Evolutionary conservation across 2,113 vertebrate genomes (phyloP), one percentile per base, ranked within the genome.

Genomic region (Microcebus jonahi): DNA sequence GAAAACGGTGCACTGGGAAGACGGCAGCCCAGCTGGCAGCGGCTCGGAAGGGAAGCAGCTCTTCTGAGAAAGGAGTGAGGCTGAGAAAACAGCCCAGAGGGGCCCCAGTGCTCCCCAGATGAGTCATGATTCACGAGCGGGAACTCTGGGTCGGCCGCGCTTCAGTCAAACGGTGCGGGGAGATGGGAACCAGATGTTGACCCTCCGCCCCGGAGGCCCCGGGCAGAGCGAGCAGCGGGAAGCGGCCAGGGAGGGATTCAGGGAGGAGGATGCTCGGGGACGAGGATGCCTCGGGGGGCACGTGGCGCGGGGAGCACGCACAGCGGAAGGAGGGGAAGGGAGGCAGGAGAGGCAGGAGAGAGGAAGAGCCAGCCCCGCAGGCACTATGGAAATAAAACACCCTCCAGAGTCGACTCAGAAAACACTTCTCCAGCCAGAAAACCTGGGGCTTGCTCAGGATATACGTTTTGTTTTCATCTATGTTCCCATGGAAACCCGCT

Each of bases 121-220:
- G 98, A 4, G 34, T 76, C 1, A 39, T 98, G 98, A 98, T 98
- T 98, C 97, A 98, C 23, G 92, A 77, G 82, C 97, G 59, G 68
- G 97, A 97, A 88, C 97, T 87, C 97, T 97, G 12, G 21, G 90
- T 55, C 42, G 84, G 87, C 91, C 29, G 50, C n/a, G 73, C 95
- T 85, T 92, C 0, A 1, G 97, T 95, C 85, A 82, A 97, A 95
- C 95, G 83, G 95, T 3, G 63, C 6, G 39, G 79, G 96, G 75
- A 97, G 98, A 98, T 98, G 97, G 45, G n/a, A 92, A 98, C 95
- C 99, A 99, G 99, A 99, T 99, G 99, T 98, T 34, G 87, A 97
- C 97, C 98, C 98, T 97, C 93, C 91, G 92, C 98, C 97, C 42
- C 0, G 89, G 96, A 96, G 96, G 31, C 1, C 80, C 55, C 91